Percentiles rank a stretch among this genome's conserved stretches.
Evolutionary conservation across 2,797 vertebrate species (phyloP).

Genomic region (Rallus crepitans): DNA sequence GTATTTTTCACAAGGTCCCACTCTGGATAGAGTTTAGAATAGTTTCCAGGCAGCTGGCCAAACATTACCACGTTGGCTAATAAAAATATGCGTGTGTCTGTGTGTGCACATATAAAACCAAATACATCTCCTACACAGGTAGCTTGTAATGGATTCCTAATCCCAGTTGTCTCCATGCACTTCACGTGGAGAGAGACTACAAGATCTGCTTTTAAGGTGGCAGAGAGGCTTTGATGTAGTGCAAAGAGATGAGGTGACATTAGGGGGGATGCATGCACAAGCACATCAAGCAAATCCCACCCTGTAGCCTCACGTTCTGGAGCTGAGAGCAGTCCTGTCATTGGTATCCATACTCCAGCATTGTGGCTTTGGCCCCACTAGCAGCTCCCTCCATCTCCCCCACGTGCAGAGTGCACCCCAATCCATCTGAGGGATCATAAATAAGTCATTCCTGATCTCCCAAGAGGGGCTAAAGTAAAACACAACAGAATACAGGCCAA

Average conservation of each 20-base stretch:
- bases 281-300: not conserved
- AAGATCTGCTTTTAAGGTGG: rapidly evolving
- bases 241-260: not conserved
- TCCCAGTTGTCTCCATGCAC: not conserved
- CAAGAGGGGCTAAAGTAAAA: not conserved
- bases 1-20: constrained; percentile 50
- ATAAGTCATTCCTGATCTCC: not conserved
- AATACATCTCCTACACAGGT: constrained; percentile 1
- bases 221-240: not conserved
- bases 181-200: not conserved
- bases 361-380: not conserved
- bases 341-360: too few species aligned
- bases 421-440: not conserved
- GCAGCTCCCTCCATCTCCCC: not conserved
- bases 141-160: not conserved
- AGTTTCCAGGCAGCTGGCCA: constrained; percentile 72
- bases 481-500: not conserved
- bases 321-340: not conserved
- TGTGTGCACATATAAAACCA: not conserved
- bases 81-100: not conserved
- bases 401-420: not conserved
- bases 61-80: not conserved
- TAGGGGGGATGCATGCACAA: not conserved
- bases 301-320: not conserved
- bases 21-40: constrained; percentile 28